Base-by-base conservation (phyloP, 2,888 invertebrate species). In the Protodeltote pygarga region DNA sequence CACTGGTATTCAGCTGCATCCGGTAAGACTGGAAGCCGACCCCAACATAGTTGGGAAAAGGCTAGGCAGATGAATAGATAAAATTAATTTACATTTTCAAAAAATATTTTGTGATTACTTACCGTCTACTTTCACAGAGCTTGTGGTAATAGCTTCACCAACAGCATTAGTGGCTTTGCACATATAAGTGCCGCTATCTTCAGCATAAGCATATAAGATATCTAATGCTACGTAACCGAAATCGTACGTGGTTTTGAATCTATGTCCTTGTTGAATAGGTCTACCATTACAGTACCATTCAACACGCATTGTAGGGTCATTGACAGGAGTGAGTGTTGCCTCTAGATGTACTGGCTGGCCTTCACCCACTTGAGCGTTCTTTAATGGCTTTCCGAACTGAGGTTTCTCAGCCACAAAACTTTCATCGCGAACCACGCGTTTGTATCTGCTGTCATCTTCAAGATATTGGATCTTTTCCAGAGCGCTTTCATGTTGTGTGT, bases 251-350 rank as follows among this genome's bases (percentile, higher is more conserved):
- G 98, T 98, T 86, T 98, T 98, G 89, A 98, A 99, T 62, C 99
- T 95, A 83, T 98, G 98, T 33, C 98, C 97, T 79, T 96, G 96
- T 76, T 96, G 96, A 72, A 99, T 95, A 2, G 98, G 98, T 73
- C 95, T 94, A 38, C 98, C 99, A 87, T 99, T 98, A 84, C 97
- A 96, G 90, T 95, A 98, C 99, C 99, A 99, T 90, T 99, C 99
- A 5, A 99, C 98, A 65, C 96, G 95, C 99, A 99, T 99, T 5
- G 98, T 98, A 3, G 99, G 98, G 85, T 99, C 99, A 75, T 99
- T 98, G 21, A 99, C 97, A 0, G 99, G 99, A 0, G 98, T 97
- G 19, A 99, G 92, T 3, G 98, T 98, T 0, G 98, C 98, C 89
- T 98, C 98, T 69, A 99, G 92, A 84, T 98, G 98, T 45, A 97